Conservation (phyloP, 2,888 invertebrate genomes). For the Tipula helvola region DNA sequence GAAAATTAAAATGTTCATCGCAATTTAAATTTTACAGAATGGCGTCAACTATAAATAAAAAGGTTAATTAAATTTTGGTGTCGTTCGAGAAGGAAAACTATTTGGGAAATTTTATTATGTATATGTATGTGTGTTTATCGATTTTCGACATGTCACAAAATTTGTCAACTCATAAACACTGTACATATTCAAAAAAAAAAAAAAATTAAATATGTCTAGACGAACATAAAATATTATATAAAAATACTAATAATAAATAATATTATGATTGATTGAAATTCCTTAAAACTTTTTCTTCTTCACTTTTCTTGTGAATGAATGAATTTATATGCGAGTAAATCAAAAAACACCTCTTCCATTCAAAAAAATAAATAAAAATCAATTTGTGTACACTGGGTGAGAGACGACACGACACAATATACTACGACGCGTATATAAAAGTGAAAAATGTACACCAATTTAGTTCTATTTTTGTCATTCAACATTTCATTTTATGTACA, state of each 20-base stretch:
- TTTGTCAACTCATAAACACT: neutral
- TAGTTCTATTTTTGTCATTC: neutral
- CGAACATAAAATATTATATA: neutral
- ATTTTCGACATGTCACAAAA: neutral
- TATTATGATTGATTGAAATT: conserved; percentile 8
- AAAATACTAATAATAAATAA: neutral
- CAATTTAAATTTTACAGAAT: conserved; percentile 6
- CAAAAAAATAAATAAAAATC: neutral
- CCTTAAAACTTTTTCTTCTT: neutral
- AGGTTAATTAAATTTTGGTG: neutral
- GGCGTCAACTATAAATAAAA: conserved; percentile 10
- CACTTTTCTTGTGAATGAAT: neutral
- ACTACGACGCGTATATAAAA: neutral
- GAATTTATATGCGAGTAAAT: neutral
- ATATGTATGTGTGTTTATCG: neutral
- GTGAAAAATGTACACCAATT: neutral
- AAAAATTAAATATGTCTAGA: neutral
- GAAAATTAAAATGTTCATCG: conserved; percentile 8
- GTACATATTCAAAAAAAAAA: neutral
- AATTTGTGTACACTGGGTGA: neutral
- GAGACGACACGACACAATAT: neutral
- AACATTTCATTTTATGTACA: neutral
- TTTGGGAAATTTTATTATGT: neutral
- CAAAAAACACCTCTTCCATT: neutral
- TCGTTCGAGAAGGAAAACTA: neutral